phyloP scores from a whole-genome alignment of 2,113 vertebrate species.

The Bubalus kerabau region DNA sequence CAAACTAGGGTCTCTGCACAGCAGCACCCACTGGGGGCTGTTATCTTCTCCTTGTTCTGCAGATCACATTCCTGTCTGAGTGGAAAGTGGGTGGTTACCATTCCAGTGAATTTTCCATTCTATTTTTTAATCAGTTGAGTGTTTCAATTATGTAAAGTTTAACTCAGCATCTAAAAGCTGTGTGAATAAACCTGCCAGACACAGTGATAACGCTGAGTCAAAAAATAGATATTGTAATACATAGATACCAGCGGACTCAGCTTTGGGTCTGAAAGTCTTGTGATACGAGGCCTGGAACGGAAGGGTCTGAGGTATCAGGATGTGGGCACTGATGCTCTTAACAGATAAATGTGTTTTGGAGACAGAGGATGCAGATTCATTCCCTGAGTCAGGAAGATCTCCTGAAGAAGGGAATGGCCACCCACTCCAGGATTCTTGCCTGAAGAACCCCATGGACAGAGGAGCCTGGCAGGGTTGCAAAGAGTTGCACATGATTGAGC shows the following conservation, averaged over 20 bases:
- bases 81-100: background rate
- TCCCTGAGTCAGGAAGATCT: background rate
- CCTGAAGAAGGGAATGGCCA: background rate
- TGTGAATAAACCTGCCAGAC: conserved; percentile 14
- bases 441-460: background rate
- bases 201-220: background rate
- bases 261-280: background rate
- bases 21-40: background rate
- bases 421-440: background rate
- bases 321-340: background rate
- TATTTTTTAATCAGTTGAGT: background rate
- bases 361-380: background rate
- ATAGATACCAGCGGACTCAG: background rate
- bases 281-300: background rate
- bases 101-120: background rate
- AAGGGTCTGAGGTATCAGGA: background rate
- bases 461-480: background rate
- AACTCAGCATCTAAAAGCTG: conserved; percentile 6
- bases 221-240: background rate
- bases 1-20: background rate
- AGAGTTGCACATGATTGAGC: background rate
- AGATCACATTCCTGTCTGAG: background rate
- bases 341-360: background rate
- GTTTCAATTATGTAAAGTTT: conserved; percentile 33
- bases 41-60: background rate